phyloP scores from a whole-genome alignment of 1,140 invertebrate genomes.

The Lepidurus packardi region DNA sequence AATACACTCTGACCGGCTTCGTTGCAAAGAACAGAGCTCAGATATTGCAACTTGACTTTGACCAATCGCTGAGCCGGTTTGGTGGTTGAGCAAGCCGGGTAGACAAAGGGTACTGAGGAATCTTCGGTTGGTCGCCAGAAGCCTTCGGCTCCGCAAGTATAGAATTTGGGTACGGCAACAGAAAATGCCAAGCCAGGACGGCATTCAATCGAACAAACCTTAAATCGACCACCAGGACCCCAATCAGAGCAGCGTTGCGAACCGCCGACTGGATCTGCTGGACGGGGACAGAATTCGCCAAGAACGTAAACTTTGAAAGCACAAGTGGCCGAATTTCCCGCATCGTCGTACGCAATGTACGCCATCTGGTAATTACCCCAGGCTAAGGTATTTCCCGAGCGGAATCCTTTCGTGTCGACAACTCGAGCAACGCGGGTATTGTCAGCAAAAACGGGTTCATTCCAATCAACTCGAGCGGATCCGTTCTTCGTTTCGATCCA shows the following conservation, averaged over 20 bases:
- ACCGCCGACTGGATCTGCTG: conserved; percentile 82
- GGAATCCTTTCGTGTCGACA: conserved; percentile 77
- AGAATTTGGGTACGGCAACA: conserved; percentile 84
- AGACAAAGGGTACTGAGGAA: conserved; percentile 69
- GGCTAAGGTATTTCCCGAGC: conserved; percentile 80
- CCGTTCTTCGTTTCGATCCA: conserved; percentile 91
- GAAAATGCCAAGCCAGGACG: conserved; percentile 81
- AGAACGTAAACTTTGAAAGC: conserved; percentile 88
- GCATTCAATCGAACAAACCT: conserved; percentile 83
- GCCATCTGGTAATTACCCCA: conserved; percentile 91
- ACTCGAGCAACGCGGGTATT: conserved; percentile 74
- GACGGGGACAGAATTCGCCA: conserved; percentile 79
- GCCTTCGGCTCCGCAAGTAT: conserved; percentile 92
- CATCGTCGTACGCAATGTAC: conserved; percentile 86
- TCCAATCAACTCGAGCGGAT: conserved; percentile 86
- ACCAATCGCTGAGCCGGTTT: conserved; percentile 84
- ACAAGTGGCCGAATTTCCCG: conserved; percentile 84
- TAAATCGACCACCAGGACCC: conserved; percentile 92
- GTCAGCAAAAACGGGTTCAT: conserved; percentile 84
- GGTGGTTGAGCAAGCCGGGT: conserved; percentile 83
- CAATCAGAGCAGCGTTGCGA: conserved; percentile 86
- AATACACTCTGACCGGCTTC: conserved; percentile 87
- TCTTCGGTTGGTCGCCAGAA: conserved; percentile 85
- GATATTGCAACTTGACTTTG: conserved; percentile 87
- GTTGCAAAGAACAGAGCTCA: conserved; percentile 85